Base-by-base conservation (phyloP, 2,888 invertebrate genomes). In the Liposcelis brunnea region DNA sequence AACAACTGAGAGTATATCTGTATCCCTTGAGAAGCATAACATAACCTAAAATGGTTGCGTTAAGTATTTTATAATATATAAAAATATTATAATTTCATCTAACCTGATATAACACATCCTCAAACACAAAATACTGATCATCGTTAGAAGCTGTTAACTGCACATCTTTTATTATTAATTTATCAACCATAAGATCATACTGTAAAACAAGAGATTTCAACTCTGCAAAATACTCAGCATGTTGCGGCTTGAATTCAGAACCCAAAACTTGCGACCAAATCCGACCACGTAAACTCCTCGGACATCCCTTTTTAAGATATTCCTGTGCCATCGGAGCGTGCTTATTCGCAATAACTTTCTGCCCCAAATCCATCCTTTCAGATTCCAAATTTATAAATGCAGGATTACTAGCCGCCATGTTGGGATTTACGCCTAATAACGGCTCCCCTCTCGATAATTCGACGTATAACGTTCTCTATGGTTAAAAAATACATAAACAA, bases 111-210 rank as follows among this genome's bases (percentile, higher is more conserved):
- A 95, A 65, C 45, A 91, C 77, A 64, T 95, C 95, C 68, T 95
- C 94, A 61, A 93, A 95, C 0, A 95, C 93, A 61, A 95, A 95
- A 61, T 94, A 94, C 61, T 94, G 94, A 62, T 95, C 94, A 59
- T 95, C 94, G 61, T 95, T 95, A 8, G 91, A 90, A 0, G 94
- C 91, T 1, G 94, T 95, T 48, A 94, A 63, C 62, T 91, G 91
- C 7, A 95, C 86, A 60, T 95, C 95, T 69, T 94, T 95, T 55
- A 93, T 87, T 54, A 94, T 83, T 7, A 95, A 68, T 61, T 89
- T 90, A 61, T 95, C 94, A 31, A 91, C 83, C 69, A 95, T 81
- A 46, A 94, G 72, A 59, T 94, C 93, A 55, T 85, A 85, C 55
- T 83, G 82, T 33, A 91, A 62, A 0, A 93, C 91, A 55, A 76